These are phyloP conservation scores for Rhopilema esculentum DNA, from an alignment of 30 jellyfish, hydroid and myxozoan genomes.

Conservation along the genomic window DNA sequence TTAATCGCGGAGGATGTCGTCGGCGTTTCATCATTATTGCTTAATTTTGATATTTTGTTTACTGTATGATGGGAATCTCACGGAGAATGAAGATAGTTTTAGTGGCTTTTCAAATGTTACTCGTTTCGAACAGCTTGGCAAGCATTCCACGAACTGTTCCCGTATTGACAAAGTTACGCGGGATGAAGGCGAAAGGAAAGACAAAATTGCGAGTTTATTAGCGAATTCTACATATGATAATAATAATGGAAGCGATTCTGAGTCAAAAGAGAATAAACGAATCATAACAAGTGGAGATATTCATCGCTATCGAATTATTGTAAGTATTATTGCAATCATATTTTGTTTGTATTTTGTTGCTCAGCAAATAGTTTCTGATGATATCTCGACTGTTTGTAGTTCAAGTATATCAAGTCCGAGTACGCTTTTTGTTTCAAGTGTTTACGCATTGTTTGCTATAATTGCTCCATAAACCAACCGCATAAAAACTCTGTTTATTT, in stretches of 20 bases:
- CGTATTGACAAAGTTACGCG: neutral
- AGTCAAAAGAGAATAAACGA: neutral
- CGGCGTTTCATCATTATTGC: neutral
- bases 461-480: neutral
- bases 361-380: neutral
- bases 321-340: neutral
- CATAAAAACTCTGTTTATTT: neutral
- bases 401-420: neutral
- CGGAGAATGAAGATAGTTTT: neutral
- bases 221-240: neutral
- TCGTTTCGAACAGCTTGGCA: neutral
- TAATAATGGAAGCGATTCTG: neutral
- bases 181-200: neutral
- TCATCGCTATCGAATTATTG: slow-evolving; percentile 27
- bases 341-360: neutral
- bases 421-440: neutral
- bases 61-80: neutral
- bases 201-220: neutral
- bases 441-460: neutral
- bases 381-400: neutral
- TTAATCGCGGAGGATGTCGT: neutral
- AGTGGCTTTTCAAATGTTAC: neutral
- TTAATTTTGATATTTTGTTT: neutral
- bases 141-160: neutral
- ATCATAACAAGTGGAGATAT: slow-evolving; percentile 39